These are phyloP conservation scores for Trematocara zebra DNA, from an alignment of 2,113 vertebrate species.

Conservation along the genomic window DNA sequence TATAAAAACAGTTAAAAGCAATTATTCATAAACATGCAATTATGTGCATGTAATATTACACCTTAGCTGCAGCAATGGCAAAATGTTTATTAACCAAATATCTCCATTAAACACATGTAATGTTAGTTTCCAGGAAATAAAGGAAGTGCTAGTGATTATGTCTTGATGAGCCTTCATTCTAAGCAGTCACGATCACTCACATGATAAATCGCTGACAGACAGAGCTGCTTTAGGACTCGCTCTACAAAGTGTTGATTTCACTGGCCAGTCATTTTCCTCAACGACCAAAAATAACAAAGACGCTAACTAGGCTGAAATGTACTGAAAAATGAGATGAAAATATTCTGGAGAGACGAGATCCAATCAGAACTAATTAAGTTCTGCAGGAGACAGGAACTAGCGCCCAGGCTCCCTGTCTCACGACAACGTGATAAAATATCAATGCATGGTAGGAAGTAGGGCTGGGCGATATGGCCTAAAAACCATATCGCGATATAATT, in stretches of 20 bases:
- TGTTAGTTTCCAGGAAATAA: background rate
- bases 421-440: background rate
- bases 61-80: background rate
- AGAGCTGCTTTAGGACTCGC: background rate
- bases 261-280: background rate
- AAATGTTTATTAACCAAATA: background rate
- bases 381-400: background rate
- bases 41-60: background rate
- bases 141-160: background rate
- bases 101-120: background rate
- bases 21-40: background rate
- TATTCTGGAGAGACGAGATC: background rate
- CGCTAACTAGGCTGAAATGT: background rate
- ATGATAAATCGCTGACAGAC: background rate
- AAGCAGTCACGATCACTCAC: background rate
- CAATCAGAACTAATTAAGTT: background rate
- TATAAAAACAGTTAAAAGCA: background rate
- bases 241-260: background rate
- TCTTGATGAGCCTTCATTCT: background rate
- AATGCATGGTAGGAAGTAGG: background rate
- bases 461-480: no score
- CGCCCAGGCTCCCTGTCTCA: background rate
- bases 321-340: background rate
- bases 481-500: no score
- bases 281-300: background rate